Evolutionary conservation across 2,113 vertebrate species (phyloP), one percentile per base, ranked within the genome.

Genomic region (Hipposideros armiger): DNA sequence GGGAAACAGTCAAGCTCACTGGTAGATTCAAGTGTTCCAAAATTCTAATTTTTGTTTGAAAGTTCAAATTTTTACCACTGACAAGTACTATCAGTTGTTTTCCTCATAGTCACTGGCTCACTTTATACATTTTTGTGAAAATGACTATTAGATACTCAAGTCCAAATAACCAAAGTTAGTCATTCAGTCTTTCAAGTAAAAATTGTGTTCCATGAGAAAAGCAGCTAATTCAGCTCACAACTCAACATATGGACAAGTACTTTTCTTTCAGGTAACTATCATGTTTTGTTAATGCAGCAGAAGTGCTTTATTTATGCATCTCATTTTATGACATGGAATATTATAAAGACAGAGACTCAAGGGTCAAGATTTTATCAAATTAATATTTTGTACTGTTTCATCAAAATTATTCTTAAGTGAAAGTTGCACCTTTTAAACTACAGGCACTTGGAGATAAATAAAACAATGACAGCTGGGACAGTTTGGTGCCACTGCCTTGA

Each of bases 11-110:
- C n/a, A 62, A 83, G 42, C 7, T 95, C 50, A 73, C 19, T 74
- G 50, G 28, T 28, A 56, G 14, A 52, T 45, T 36, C 42, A 88
- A 92, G 17, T 76, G 7, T 60, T 81, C 22, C 11, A 85, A 80
- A 90, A 82, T 91, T 82, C 22, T 47, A 81, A 82, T 67, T 81
- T 76, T 86, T 52, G 64, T 72, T 58, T 80, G 28, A 90, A 90
- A 95, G 45, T 58, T 47, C n/a, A 32, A 54, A 67, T 69, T 93
- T 58, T 85, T 85, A 85, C 74, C 52, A 88, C 2, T 72, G 58
- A 40, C 32, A 87, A 95, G n/a, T 58, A 58, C 24, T 36, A 26
- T 20, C 52, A 66, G 36, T 30, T 45, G 45, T 64, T 94, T 88
- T 19, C 58, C 54, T 81, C 42, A 16, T 78, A 86, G 36, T 58